Base-by-base conservation (phyloP, 1,140 invertebrate species). In the Papilio aristodemus region DNA sequence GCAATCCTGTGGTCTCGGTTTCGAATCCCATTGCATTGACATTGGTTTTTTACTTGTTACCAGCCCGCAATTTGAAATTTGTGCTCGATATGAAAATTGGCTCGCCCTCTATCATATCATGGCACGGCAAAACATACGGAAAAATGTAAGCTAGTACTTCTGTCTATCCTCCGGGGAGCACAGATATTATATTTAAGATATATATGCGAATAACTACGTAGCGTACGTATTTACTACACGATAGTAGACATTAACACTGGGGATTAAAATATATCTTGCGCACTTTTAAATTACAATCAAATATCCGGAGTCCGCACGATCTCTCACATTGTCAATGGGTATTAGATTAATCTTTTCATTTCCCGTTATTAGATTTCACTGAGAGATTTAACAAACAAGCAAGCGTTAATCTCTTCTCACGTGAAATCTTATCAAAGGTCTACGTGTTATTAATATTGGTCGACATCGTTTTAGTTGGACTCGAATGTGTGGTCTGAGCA, bases 381-480 rank as follows among this genome's bases (percentile, higher is more conserved):
- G 22, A 43, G 72, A 79, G 86, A 90, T 87, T 86, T 88, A 82
- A 71, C 76, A 83, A 82, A 81, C 75, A 72, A 84, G 80, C 78
- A 71, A 77, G 69, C 72, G 78, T 78, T 89, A 89, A 90, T 88
- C 85, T 77, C 79, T 80, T 85, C 80, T 84, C 80, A 83, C 64
- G 76, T 85, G 81, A 84, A 86, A 83, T 82, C 70, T 81, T 73
- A 74, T 86, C 81, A 83, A 83, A 87, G 76, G 81, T 58, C 71
- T 74, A 36, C 67, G 63, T 69, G 77, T 75, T 82, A 85, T 85
- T 87, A 86, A 81, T 80, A 75, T 78, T 80, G 74, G 77, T 84
- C 77, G 77, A 81, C 78, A 75, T 77, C 63, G 71, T 68, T 41
- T 68, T 71, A 71, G 70, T 75, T 62, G 73, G 63, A 59, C 67